Base-by-base conservation (phyloP, 2,797 vertebrate genomes). In the Macrochelys suwanniensis region DNA sequence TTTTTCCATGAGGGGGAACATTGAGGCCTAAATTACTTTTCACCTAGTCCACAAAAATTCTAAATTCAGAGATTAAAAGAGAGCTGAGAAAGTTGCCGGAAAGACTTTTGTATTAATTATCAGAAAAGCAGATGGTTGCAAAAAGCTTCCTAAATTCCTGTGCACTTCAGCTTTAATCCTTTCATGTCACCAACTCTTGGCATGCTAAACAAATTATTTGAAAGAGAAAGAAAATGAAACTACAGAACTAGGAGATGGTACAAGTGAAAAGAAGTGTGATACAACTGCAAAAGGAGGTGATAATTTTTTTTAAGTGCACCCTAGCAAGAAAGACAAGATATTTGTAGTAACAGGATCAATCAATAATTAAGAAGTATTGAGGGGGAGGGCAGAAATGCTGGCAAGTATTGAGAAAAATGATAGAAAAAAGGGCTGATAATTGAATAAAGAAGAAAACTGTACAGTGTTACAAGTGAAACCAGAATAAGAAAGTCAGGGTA, bases 101-200 rank as follows among this genome's bases (percentile, higher is more conserved):
- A 94, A 95, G 76, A 85, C n/a, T 95, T 97, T 94, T 82, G 76
- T 92, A 92, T 65, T 97, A 97, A 97, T 96, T 97, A 95, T 97
- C 71, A 94, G 54, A 96, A 95, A 88, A 95, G 51, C 7, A 93
- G 37, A 93, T 33, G 85, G 31, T 57, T 93, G 25, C 11, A 80
- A 92, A 96, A 92, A 78, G 4, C 28, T 71, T 94, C 65, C 87
- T 95, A 86, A 97, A 97, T 95, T 96, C 37, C 90, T 95, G 10
- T 50, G 5, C 2, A 84, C 50, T 57, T 89, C 21, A 93, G n/a
- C 3, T 87, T 93, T 90, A 94, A 78, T 94, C 9, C 61, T 97
- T 96, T 96, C 33, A 76, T 88, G 53, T 65, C n/a, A 3, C 81
- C 68, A 93, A 17, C 86, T 89, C 42, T 91, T 95, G 37, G 47